phyloP scores from a whole-genome alignment of 1,140 invertebrate genomes.

The Trichomalopsis sarcophagae region DNA sequence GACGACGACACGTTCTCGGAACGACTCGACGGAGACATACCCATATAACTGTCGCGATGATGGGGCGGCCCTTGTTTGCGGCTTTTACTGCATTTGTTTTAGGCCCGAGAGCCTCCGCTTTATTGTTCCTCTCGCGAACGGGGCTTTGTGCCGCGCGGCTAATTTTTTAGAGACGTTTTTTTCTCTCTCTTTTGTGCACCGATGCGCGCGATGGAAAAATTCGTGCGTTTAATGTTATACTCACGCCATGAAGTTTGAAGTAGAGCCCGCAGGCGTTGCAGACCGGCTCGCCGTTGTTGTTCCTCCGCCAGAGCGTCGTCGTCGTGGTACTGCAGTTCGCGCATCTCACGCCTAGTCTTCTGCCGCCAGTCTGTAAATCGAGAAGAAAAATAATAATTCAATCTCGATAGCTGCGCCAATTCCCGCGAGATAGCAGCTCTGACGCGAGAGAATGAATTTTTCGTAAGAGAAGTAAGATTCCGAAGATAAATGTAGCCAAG shows the following conservation, averaged over 20 bases:
- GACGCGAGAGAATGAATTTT: background rate
- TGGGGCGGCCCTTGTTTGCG: conserved; percentile 55
- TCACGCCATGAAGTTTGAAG: conserved; percentile 91
- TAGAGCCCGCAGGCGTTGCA: conserved; percentile 95
- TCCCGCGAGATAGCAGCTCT: no score
- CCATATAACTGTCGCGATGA: conserved; percentile 56
- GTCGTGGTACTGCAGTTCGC: conserved; percentile 91
- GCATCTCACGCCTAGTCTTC: conserved; percentile 86
- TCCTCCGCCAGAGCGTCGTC: conserved; percentile 91
- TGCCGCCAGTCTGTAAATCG: conserved; percentile 76
- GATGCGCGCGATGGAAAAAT: no score
- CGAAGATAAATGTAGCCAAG: conserved; percentile 52
- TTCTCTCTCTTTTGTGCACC: background rate
- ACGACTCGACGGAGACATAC: background rate
- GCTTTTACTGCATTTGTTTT: conserved; percentile 60
- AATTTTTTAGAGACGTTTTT: background rate
- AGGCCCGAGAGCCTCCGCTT: conserved; percentile 39
- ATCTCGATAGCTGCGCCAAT: no score
- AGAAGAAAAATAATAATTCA: background rate
- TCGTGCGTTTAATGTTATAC: conserved; percentile 59
- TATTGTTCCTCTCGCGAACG: conserved; percentile 3
- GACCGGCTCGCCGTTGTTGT: conserved; percentile 92
- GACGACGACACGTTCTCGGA: background rate
- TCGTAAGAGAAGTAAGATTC: conserved; percentile 11
- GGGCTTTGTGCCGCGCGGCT: no score